These are phyloP conservation scores for Azorinus chamasolen DNA, from an alignment of 2,888 invertebrate species.

Conservation along the genomic window DNA sequence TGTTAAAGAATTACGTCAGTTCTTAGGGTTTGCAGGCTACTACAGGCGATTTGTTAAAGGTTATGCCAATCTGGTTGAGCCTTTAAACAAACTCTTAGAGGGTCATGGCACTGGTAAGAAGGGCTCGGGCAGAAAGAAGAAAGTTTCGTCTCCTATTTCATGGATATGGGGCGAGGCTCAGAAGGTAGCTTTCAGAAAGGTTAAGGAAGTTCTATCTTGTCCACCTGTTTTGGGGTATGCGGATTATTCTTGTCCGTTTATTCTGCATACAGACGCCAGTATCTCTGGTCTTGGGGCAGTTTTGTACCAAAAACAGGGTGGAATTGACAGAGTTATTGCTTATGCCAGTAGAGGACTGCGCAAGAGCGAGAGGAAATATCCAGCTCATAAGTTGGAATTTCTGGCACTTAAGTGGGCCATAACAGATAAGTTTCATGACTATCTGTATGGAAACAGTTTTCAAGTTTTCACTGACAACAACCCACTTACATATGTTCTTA, in stretches of 20 bases:
- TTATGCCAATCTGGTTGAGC: constrained; percentile 5
- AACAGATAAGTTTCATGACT: no score
- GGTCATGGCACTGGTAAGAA: constrained; percentile 9
- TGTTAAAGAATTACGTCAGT: constrained; percentile 18
- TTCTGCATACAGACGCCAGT: constrained; percentile 22
- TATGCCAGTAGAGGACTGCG: constrained; percentile 31
- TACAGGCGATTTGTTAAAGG: constrained; percentile 25
- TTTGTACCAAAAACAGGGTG: constrained; percentile 15
- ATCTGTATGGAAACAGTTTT: constrained; percentile 31
- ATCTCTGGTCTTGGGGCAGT: constrained; percentile 21
- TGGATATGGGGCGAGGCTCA: constrained; percentile 14
- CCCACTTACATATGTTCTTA: constrained; percentile 19
- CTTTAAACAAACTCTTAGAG: constrained; percentile 16
- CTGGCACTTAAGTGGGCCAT: constrained; percentile 34
- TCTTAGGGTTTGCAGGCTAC: constrained; percentile 26
- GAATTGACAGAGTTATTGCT: constrained; percentile 11
- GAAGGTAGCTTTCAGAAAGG: constrained; percentile 15
- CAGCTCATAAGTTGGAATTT: constrained; percentile 36
- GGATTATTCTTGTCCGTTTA: constrained; percentile 19
- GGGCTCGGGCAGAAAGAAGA: background rate
- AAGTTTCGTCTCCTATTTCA: constrained; percentile 7
- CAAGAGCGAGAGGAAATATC: constrained; percentile 15
- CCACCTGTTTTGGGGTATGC: constrained; percentile 31
- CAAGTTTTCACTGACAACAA: no score
- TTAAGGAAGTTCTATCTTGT: background rate